Base-by-base conservation (phyloP, 2,888 invertebrate species). In the Hesperia comma region DNA sequence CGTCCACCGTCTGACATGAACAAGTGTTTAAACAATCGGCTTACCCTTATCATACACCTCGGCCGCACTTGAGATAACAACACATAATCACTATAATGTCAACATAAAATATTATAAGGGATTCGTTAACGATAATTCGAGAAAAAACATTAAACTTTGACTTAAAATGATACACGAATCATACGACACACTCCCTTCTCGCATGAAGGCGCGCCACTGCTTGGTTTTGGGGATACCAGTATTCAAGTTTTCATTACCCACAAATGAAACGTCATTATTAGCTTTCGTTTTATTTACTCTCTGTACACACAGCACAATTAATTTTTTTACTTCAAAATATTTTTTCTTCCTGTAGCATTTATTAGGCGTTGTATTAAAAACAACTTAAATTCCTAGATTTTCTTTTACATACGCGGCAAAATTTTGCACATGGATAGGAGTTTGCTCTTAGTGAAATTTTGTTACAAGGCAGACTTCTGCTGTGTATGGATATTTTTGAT, bases 11-110 rank as follows among this genome's bases (percentile, higher is more conserved):
- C 78, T 79, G 83, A 79, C 81, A 81, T 73, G 72, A 75, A 72
- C 72, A 75, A 79, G 72, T 74, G 73, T 69, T 73, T 78, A 82
- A 84, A 85, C 75, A 80, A 75, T 72, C 75, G 80, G 77, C 90
- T 90, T 86, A 92, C 92, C 89, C 85, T 90, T 90, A 90, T 89
- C 88, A 82, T 82, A 84, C 85, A 82, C 83, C 83, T 85, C 83
- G 74, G 77, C 77, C 79, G 81, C 86, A 84, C 86, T 81, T 79
- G 78, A 79, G 82, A 83, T 87, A 84, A 85, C 86, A 83, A 84
- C 86, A 90, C 90, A 90, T 91, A 90, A 90, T 91, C 90, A 91
- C 90, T 82, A 82, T 73, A 85, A 81, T 79, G 81, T 81, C 80
- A 81, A 76, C 80, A 76, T 76, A 76, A 70, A 74, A 75, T 81